A percentile compares a stretch with the other conserved stretches of the same genome.
Evolutionary conservation across 92 coral and sea anemone species (phyloP).

Genomic region (Isaurus tuberculatus): DNA sequence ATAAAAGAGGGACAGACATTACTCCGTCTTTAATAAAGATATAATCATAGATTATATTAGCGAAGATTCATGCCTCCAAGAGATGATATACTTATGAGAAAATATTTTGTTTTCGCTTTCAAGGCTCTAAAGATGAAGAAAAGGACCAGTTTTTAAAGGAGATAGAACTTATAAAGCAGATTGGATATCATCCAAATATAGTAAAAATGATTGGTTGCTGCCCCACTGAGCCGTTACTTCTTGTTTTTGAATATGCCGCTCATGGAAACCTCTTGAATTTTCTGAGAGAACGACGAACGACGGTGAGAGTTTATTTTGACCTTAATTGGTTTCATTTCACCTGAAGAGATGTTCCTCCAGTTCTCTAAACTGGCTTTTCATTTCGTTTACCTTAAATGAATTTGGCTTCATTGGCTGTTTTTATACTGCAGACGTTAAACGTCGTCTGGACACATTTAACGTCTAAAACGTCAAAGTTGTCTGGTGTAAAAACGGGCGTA

Average conservation of each 20-base stretch:
- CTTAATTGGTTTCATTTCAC: background rate
- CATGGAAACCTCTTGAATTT: conserved; percentile 28
- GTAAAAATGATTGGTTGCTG: conserved; percentile 37
- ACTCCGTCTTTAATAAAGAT: too few relatives aligned
- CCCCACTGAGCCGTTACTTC: conserved; percentile 6
- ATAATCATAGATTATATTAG: too few relatives aligned
- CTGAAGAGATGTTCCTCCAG: background rate
- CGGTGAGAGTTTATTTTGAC: conserved; percentile 2
- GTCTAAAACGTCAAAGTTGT: too few relatives aligned
- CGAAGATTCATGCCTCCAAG: too few relatives aligned
- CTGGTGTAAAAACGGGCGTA: too few relatives aligned
- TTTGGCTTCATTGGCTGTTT: too few relatives aligned
- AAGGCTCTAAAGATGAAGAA: conserved; percentile 17
- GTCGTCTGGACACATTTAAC: too few relatives aligned
- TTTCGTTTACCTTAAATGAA: too few relatives aligned
- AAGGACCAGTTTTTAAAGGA: conserved; percentile 15
- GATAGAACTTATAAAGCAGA: conserved; percentile 27
- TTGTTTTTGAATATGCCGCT: conserved; percentile 22
- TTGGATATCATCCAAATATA: conserved; percentile 35
- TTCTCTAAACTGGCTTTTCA: background rate
- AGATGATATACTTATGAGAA: too few relatives aligned
- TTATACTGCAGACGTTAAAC: too few relatives aligned
- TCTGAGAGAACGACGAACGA: conserved; percentile 10
- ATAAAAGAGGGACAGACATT: too few relatives aligned
- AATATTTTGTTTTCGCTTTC: background rate